Evolutionary conservation across 2,888 invertebrate genomes (phyloP).

Genomic region (Stegana nigrithorax): DNA sequence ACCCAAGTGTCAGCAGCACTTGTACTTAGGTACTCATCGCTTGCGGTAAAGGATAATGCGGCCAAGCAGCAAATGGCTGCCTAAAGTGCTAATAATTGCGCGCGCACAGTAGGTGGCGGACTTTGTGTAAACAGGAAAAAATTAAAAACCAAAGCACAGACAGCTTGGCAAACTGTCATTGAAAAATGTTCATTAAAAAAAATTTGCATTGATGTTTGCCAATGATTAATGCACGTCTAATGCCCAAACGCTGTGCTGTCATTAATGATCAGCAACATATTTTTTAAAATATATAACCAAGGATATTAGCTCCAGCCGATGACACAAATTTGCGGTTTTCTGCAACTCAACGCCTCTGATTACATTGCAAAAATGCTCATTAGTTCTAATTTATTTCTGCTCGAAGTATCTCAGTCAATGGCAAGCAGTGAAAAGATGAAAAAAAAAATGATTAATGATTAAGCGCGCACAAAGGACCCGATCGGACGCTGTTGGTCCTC

Average conservation of each 20-base stretch:
- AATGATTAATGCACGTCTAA: constrained; percentile 6
- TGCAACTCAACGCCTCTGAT: neutral
- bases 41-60: neutral
- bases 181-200: constrained; percentile 8
- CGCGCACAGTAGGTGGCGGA: constrained; percentile 53
- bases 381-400: constrained; percentile 9
- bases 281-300: neutral
- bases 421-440: too few species aligned
- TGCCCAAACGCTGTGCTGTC: neutral
- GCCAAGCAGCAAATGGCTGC: neutral
- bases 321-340: constrained; percentile 2
- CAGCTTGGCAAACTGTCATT: neutral
- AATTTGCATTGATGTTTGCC: neutral
- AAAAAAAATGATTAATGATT: too few species aligned
- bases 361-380: neutral
- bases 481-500: too few species aligned
- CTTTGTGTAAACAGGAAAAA: neutral
- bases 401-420: constrained; percentile 2
- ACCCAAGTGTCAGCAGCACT: constrained; percentile 13
- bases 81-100: constrained; percentile 11
- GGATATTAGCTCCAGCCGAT: too few species aligned
- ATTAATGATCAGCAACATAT: neutral
- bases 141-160: neutral
- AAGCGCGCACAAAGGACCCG: too few species aligned
- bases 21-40: neutral